A percentile compares a stretch with the other conserved stretches of the same genome.
phyloP scores from a whole-genome alignment of 2,113 vertebrate genomes.

The Myotis davidii region DNA sequence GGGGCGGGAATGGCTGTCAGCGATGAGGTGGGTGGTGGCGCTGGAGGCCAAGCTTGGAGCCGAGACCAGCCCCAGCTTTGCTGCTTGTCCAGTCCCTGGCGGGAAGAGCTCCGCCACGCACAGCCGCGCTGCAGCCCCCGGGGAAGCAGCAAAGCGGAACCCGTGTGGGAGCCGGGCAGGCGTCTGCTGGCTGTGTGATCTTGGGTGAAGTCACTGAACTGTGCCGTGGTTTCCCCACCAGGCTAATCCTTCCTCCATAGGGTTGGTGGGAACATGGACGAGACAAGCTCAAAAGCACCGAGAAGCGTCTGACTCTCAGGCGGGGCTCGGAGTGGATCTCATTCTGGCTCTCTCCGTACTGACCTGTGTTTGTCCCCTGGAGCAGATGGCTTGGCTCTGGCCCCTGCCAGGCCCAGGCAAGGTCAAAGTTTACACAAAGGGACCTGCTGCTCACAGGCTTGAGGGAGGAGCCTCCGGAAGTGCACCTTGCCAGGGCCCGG shows the following conservation, averaged over 20 bases:
- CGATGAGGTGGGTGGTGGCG: not conserved
- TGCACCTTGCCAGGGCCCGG: not conserved
- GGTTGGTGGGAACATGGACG: not conserved
- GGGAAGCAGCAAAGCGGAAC: not conserved
- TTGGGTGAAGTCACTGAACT: not conserved
- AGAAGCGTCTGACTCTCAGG: not conserved
- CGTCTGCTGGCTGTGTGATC: not conserved
- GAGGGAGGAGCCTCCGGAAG: not conserved
- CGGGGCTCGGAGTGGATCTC: not conserved
- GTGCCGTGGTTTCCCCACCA: not conserved
- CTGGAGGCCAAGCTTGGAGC: not conserved
- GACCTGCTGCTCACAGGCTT: accelerated
- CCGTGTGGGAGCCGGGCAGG: not conserved
- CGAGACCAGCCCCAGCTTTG: not conserved
- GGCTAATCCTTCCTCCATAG: not conserved
- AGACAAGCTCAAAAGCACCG: not conserved
- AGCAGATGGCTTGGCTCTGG: not conserved
- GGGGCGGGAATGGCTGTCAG: not conserved
- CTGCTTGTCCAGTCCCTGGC: not conserved
- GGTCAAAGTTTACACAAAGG: not conserved
- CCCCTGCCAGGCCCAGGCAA: not conserved
- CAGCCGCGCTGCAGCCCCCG: not conserved
- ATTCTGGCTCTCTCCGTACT: not conserved
- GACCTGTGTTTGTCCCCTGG: not conserved
- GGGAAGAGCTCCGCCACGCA: not conserved